Evolutionary conservation across 1,140 invertebrate genomes (phyloP).

Genomic region (Rhyzopertha dominica): DNA sequence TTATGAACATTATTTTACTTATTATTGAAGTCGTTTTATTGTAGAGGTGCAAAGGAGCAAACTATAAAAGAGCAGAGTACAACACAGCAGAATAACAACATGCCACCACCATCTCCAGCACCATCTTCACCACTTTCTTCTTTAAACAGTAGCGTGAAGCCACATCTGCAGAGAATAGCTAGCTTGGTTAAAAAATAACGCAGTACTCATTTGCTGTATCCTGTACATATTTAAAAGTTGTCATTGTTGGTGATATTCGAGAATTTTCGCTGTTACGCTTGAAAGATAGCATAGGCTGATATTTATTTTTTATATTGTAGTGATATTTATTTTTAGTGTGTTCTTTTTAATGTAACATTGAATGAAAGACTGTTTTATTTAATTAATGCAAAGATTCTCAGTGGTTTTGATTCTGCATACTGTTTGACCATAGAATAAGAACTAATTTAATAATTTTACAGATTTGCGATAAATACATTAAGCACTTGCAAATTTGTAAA

Average conservation of each 20-base stretch:
- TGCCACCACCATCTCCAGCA: conserved; percentile 38
- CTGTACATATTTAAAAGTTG: conserved; percentile 4
- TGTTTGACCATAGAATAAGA: too few species aligned
- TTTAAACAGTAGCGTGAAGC: conserved; percentile 41
- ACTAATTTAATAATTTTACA: too few species aligned
- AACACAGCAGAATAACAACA: conserved; percentile 41
- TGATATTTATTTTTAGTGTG: too few species aligned
- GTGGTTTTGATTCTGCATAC: too few species aligned
- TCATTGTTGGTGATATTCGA: conserved; percentile 6
- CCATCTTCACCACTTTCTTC: conserved; percentile 39
- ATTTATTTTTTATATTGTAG: too few species aligned
- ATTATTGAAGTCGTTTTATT: too few species aligned
- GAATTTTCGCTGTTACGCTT: conserved; percentile 10
- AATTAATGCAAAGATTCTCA: too few species aligned
- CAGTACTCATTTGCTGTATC: conserved; percentile 10
- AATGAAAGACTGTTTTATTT: too few species aligned
- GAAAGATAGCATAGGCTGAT: conserved; percentile 3
- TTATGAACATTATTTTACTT: too few species aligned
- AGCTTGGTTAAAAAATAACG: conserved; percentile 48
- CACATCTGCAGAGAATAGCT: conserved; percentile 47
- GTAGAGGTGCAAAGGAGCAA: conserved; percentile 49
- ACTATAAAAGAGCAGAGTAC: conserved; percentile 44
- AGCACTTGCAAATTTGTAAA: too few species aligned
- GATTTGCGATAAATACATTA: too few species aligned
- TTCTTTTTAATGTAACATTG: too few species aligned